Conservation (phyloP, 1,140 invertebrate genomes). For the Ctenoplectra terminalis region DNA sequence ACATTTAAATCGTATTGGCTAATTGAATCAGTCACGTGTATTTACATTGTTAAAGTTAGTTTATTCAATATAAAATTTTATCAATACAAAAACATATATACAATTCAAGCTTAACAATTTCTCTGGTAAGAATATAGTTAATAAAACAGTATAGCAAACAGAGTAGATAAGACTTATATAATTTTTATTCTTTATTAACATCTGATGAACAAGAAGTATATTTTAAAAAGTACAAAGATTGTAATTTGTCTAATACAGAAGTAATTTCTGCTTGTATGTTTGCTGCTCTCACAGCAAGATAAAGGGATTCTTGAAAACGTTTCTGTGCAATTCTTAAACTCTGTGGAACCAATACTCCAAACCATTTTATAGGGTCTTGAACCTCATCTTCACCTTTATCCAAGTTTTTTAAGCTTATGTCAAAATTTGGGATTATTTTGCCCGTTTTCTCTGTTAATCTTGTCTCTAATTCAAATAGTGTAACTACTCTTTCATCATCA, state of each 20-base stretch:
- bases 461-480: constrained; percentile 84
- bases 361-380: constrained; percentile 89
- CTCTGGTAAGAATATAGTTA: not conserved
- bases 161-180: too few species aligned
- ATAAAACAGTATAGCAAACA: too few species aligned
- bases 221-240: constrained; percentile 62
- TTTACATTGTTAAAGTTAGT: not conserved
- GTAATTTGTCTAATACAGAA: constrained; percentile 64
- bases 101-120: not conserved
- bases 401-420: constrained; percentile 77
- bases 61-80: not conserved
- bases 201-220: constrained; percentile 37
- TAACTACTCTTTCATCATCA: constrained; percentile 82
- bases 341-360: constrained; percentile 89
- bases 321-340: constrained; percentile 87
- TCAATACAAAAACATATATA: not conserved
- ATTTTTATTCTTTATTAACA: constrained; percentile 22
- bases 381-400: constrained; percentile 75
- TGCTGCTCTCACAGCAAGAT: constrained; percentile 85
- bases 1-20: not conserved
- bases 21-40: not conserved
- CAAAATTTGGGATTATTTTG: constrained; percentile 65
- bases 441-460: constrained; percentile 80
- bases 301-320: constrained; percentile 86
- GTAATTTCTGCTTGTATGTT: constrained; percentile 86